Base-by-base conservation (phyloP, 2,888 invertebrate genomes). In the Villa cingulata region DNA sequence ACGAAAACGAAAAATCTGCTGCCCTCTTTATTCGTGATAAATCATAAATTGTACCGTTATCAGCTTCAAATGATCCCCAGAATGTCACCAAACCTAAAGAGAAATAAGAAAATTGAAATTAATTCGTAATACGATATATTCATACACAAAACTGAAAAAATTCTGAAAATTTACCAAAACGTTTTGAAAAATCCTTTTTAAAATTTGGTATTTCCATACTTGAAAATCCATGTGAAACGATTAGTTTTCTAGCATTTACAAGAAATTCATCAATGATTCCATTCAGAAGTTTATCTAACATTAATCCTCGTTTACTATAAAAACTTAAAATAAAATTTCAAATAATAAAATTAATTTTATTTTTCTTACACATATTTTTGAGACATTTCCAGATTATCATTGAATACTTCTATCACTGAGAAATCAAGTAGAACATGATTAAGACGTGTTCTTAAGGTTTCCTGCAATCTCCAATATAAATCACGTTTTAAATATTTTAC, bases 381-480 rank as follows among this genome's bases (percentile, higher is more conserved):
- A 16, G 41, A 19, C 16, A 50, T 48, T 48, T 50, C 48, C 4
- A 14, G 5, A 40, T 52, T 46, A 9, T 52, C 52, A 37, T 43
- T 27, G 23, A 52, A 52, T 19, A 52, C 41, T 41, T 52, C 52
- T 14, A 34, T 20, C 32, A 52, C 36, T 29, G 40, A 41, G 37
- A 48, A 52, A 39, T 52, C 52, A 23, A 48, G 15, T 27, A 52
- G 36, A 12, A 52, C 52, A 29, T 48, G 44, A 42, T 52, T 41
- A 17, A 52, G 39, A 23, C 48, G 45, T n/a, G 37, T 38, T 7
- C 50, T 42, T n/a, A 52, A 23, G 14, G 52, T 29, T 44, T 52
- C 44, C 41, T 50, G 43, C 14, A 52, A 39, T 14, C 48, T 46
- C 48, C 48, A 45, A 27, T 43, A 52, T 39, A 52, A 42, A 37